Base-by-base conservation (phyloP, 2,797 vertebrate species). In the Lepidocolaptes lacrymiger region DNA sequence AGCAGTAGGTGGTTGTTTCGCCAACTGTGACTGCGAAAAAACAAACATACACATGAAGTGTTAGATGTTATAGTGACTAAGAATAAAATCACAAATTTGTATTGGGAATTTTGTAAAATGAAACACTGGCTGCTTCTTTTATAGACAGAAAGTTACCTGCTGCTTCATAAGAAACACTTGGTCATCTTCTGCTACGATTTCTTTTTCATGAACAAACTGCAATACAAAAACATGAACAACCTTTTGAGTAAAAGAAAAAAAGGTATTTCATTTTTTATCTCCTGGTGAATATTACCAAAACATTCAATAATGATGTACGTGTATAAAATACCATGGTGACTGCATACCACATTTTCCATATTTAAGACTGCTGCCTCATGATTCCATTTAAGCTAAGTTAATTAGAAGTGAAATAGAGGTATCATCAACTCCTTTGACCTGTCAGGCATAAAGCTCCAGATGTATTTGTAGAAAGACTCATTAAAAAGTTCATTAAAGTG, bases 141-240 rank as follows among this genome's bases (percentile, higher is more conserved):
- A 85, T 11, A 39, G 52, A 62, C 27, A 69, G 59, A 74, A 89
- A 85, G 30, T 89, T 98, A 99, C 99, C 99, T 99, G 99, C 93
- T 99, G 98, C 97, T 99, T 99, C 96, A 99, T 98, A 92, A 99
- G 99, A 97, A 99, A 99, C 80, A 99, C 99, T 97, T 99, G 99
- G 96, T 99, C 99, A 93, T 99, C 99, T 98, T 99, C 99, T 86
- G 99, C 99, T 95, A 99, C 98, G 69, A 99, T 99, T 97, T 99
- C 99, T 97, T 99, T 99, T 97, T 99, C 99, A 55, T 99, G 99
- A 73, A 99, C 99, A 98, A 99, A 99, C 99, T 99, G 97, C 58
- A 97, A 98, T 36, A 83, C 82, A 86, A 93, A 96, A 96, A 44
- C 24, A 92, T 32, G 4, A 82, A 46, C 22, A 39, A 39, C 39